Base-by-base conservation (phyloP, 2,113 vertebrate species). In the Nerophis lumbriciformis region DNA sequence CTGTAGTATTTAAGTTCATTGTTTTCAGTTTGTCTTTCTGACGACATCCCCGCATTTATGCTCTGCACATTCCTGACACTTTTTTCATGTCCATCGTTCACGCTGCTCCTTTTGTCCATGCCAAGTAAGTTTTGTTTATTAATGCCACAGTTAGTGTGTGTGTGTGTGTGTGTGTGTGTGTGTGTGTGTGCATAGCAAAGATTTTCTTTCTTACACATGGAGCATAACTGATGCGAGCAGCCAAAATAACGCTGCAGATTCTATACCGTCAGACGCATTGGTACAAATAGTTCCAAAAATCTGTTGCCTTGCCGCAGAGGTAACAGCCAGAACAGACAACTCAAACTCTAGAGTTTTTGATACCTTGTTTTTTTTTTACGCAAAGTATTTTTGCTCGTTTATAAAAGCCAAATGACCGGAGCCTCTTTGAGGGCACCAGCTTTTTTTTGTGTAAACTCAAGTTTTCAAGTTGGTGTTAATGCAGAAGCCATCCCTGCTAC, bases 241-340 rank as follows among this genome's bases (percentile, higher is more conserved):
- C 71, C 71, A 81, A 78, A 77, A 83, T 74, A 82, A 73, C 38
- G 53, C 71, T 73, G 68, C 69, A 80, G 59, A 82, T 77, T 85
- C 79, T 86, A 83, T 83, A 79, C 70, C 65, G 70, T 82, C 63
- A 61, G 61, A 63, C 39, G 54, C 72, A 65, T 16, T 16, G 74
- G 84, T 80, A 84, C 83, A 82, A 79, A 81, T 85, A 85, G 82
- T 87, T 85, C 85, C 73, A 77, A 82, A 82, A 76, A 65, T 75
- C 68, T 79, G 58, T 82, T 71, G 76, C 72, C 68, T 84, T 68
- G 63, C 76, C 77, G 69, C 67, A 72, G 70, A 81, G 79, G 84
- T 80, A 73, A 69, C 78, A 79, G 76, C 72, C 73, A 83, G 72
- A 62, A 63, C 76, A 59, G 78, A 78, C 79, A 77, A 81, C 81